Conservation (phyloP, 2,888 invertebrate species). For the Erebia aethiops region DNA sequence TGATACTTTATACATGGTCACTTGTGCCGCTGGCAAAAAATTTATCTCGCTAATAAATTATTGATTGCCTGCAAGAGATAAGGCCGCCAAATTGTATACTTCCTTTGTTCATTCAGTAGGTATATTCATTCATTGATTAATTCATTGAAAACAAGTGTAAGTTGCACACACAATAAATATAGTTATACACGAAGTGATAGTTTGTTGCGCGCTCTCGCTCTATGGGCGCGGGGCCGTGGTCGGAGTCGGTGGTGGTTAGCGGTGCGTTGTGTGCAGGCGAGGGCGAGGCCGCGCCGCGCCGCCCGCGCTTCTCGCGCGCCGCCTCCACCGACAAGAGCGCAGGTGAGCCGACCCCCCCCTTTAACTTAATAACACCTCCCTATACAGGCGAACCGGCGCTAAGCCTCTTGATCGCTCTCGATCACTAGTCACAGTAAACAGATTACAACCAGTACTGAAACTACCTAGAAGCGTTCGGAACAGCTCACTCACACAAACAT, state of each 20-base stretch:
- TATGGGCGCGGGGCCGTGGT: slow-evolving; percentile 36
- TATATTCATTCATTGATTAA: too few relatives aligned
- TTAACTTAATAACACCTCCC: not conserved
- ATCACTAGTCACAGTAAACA: too few relatives aligned
- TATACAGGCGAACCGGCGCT: not conserved
- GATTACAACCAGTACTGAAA: too few relatives aligned
- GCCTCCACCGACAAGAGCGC: slow-evolving; percentile 78
- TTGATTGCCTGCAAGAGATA: too few relatives aligned
- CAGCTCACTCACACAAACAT: too few relatives aligned
- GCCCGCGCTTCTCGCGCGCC: slow-evolving; percentile 80
- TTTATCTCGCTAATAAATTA: too few relatives aligned
- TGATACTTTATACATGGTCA: too few relatives aligned
- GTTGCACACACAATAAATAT: not conserved
- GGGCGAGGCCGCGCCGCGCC: slow-evolving; percentile 68
- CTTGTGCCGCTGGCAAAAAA: too few relatives aligned
- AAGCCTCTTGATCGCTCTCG: too few relatives aligned
- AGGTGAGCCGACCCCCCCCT: slow-evolving; percentile 56
- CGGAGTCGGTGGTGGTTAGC: slow-evolving; percentile 36
- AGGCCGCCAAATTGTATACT: too few relatives aligned
- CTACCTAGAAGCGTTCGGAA: too few relatives aligned
- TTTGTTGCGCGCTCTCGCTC: slow-evolving; percentile 26
- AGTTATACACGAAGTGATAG: slow-evolving; percentile 17
- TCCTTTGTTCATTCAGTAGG: too few relatives aligned
- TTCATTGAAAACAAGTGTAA: not conserved
- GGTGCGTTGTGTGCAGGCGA: slow-evolving; percentile 55